Percentiles rank a stretch among this genome's conserved stretches.
Conservation (phyloP, 2,113 vertebrate species). For the Eulemur macaco region DNA sequence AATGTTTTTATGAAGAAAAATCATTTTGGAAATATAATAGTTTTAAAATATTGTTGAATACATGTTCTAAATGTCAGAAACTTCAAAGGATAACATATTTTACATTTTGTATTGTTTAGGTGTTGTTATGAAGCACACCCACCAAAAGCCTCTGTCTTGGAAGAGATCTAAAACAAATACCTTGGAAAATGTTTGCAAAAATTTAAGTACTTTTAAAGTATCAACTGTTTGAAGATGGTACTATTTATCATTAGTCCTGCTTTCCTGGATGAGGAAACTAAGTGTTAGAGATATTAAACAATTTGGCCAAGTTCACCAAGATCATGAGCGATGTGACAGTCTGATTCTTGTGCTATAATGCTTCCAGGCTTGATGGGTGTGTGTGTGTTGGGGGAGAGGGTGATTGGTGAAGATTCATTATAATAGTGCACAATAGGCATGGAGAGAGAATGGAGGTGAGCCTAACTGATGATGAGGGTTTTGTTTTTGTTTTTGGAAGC, state of each 20-base stretch:
- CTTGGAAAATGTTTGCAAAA: conserved; percentile 30
- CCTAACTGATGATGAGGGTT: background rate
- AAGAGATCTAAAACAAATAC: conserved; percentile 32
- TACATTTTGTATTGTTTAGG: conserved; percentile 45
- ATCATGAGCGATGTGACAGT: background rate
- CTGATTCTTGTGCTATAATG: background rate
- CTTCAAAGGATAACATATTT: conserved; percentile 37
- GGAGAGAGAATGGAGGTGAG: background rate
- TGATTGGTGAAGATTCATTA: background rate
- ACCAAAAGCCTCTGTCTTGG: background rate
- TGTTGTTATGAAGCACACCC: conserved; percentile 49
- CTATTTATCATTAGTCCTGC: background rate
- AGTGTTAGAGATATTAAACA: background rate
- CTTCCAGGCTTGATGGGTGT: background rate
- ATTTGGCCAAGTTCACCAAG: background rate
- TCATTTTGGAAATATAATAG: background rate
- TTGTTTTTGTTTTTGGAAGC: background rate
- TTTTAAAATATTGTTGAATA: conserved; percentile 11
- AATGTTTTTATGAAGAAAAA: conserved; percentile 23
- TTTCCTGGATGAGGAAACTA: background rate
- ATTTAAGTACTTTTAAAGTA: conserved; percentile 36
- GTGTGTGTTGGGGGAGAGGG: background rate
- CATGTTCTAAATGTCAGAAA: background rate
- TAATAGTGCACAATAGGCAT: background rate
- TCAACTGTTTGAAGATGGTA: background rate